These are phyloP conservation scores for Sebastes baramenuke DNA, from an alignment of 2,797 vertebrate species.

Conservation along the genomic window DNA sequence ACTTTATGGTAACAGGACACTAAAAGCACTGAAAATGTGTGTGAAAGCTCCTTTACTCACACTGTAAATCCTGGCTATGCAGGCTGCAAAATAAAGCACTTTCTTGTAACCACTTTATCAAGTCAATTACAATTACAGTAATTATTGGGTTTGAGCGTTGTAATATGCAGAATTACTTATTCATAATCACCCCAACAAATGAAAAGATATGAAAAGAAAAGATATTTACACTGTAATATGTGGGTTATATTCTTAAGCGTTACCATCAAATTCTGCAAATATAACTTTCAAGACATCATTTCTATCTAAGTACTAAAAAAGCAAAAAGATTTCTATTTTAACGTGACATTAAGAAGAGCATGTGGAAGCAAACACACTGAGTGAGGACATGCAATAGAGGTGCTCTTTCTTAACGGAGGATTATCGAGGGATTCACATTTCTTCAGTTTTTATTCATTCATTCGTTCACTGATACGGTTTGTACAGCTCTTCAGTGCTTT, in stretches of 20 bases:
- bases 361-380: neutral
- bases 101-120: no score
- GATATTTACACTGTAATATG: slow-evolving; percentile 2
- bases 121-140: no score
- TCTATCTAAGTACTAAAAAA: neutral
- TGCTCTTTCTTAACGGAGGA: neutral
- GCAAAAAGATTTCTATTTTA: neutral
- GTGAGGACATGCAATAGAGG: neutral
- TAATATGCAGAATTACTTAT: neutral
- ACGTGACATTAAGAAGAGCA: neutral
- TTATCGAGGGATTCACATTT: neutral
- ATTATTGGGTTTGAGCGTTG: no score
- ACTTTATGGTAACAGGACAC: neutral
- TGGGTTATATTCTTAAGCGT: neutral
- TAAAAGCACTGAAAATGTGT: neutral
- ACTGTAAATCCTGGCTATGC: no score
- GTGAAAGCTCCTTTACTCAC: neutral
- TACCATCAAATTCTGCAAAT: neutral
- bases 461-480: neutral
- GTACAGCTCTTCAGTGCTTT: slow-evolving; percentile 25
- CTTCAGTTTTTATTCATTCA: slow-evolving; percentile 1
- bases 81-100: no score
- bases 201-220: neutral
- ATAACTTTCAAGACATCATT: neutral
- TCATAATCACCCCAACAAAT: neutral